A percentile compares a stretch with the other conserved stretches of the same genome.
These are phyloP conservation scores for human (Homo sapiens) DNA, from an alignment of 2,113 vertebrate genomes.

Conservation along the genomic window DNA sequence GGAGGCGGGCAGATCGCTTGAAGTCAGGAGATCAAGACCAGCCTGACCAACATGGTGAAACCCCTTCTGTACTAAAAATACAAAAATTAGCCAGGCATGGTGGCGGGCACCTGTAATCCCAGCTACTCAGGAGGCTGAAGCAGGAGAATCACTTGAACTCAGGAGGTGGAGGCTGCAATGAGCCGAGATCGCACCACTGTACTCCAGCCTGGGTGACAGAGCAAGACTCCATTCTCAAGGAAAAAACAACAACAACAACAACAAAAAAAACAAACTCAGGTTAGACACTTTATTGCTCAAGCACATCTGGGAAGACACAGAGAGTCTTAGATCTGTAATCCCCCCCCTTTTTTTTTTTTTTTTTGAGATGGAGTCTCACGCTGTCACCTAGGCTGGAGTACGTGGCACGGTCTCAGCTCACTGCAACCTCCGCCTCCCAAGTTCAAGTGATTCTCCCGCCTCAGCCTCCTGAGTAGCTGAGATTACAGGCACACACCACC, in stretches of 20 bases:
- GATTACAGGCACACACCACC: no score
- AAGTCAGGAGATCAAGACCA: not conserved
- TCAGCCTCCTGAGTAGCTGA: no score
- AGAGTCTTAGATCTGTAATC: not conserved
- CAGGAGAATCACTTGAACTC: not conserved
- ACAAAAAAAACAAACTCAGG: not conserved
- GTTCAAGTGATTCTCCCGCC: no score
- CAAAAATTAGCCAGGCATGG: not conserved
- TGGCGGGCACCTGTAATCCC: not conserved
- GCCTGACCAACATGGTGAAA: not conserved
- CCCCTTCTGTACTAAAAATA: not conserved
- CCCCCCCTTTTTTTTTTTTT: not conserved
- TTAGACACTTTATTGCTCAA: conserved; percentile 9
- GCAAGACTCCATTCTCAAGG: not conserved
- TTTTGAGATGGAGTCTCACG: not conserved
- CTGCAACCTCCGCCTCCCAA: no score
- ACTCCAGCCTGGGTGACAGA: not conserved
- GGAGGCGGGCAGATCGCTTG: not conserved
- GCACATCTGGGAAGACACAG: not conserved
- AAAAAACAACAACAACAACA: not conserved
- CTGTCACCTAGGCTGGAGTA: no score
- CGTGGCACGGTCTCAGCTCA: no score
- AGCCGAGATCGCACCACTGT: not conserved
- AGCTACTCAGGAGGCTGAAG: not conserved
- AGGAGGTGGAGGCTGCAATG: no score